phyloP scores from a whole-genome alignment of 1,140 invertebrate genomes.

The Hypothenemus hampei region DNA sequence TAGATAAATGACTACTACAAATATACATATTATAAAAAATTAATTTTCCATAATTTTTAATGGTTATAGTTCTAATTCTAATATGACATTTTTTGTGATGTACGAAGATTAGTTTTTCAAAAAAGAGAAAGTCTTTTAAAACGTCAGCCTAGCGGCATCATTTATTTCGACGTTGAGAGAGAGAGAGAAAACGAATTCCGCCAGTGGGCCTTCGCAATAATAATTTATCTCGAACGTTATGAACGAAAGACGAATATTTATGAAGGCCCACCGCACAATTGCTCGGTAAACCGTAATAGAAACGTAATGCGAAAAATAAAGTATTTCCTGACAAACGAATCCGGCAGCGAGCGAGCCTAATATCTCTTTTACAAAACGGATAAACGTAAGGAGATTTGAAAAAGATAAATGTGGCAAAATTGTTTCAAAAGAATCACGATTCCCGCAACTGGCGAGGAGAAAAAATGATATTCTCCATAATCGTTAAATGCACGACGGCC shows the following conservation, averaged over 20 bases:
- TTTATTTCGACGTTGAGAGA: not conserved
- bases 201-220: not conserved
- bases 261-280: constrained; percentile 4
- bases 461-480: not conserved
- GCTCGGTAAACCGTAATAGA: constrained; percentile 8
- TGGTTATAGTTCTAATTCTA: no score
- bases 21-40: no score
- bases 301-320: constrained; percentile 14
- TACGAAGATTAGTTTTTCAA: no score
- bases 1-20: constrained; percentile 26
- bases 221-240: constrained; percentile 1
- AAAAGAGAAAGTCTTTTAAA: no score
- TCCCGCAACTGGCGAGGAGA: not conserved
- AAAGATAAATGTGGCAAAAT: constrained; percentile 21
- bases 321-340: constrained; percentile 4
- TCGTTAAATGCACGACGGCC: no score
- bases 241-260: constrained; percentile 1
- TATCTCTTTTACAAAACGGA: constrained; percentile 17
- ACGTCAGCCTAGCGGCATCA: not conserved
- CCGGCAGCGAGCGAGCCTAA: constrained; percentile 8
- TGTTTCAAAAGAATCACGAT: constrained; percentile 4
- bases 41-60: no score
- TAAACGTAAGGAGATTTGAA: constrained; percentile 19
- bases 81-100: no score
- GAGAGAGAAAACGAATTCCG: no score